Conservation (phyloP, 2,113 vertebrate genomes). For the Hydrochoerus hydrochaeris region DNA sequence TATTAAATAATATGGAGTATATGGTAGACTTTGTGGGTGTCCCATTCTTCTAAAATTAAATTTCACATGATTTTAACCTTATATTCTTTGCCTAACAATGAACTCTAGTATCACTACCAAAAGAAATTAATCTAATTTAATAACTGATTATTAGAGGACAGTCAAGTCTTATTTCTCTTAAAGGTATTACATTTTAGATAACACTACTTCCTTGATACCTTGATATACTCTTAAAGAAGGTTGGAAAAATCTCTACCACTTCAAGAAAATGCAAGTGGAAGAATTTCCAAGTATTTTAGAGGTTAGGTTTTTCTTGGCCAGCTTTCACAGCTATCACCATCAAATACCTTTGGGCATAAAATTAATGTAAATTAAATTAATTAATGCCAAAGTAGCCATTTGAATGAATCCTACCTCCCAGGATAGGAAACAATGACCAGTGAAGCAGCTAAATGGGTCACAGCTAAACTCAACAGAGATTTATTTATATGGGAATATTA, state of each 20-base stretch:
- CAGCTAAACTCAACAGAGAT: not conserved
- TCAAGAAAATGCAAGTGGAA: slow-evolving; percentile 46
- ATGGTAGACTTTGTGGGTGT: not conserved
- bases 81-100: slow-evolving; percentile 50
- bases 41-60: slow-evolving; percentile 50
- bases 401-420: not conserved
- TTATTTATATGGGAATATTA: not conserved
- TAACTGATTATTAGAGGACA: slow-evolving; percentile 58
- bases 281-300: slow-evolving; percentile 52
- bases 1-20: slow-evolving; percentile 15
- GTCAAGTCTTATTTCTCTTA: slow-evolving; percentile 55
- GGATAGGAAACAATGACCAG: not conserved
- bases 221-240: slow-evolving; percentile 13
- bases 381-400: slow-evolving; percentile 26
- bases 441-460: not conserved
- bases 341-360: slow-evolving; percentile 42
- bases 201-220: slow-evolving; percentile 60
- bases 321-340: slow-evolving; percentile 21
- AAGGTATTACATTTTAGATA: slow-evolving; percentile 50
- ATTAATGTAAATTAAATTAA: slow-evolving; percentile 29
- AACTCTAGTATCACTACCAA: slow-evolving; percentile 57
- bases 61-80: slow-evolving; percentile 54
- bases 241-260: slow-evolving; percentile 1
- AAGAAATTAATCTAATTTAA: slow-evolving; percentile 62
- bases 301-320: not conserved